phyloP scores from a whole-genome alignment of 2,113 vertebrate species.

The Microcebus lehilahytsara region DNA sequence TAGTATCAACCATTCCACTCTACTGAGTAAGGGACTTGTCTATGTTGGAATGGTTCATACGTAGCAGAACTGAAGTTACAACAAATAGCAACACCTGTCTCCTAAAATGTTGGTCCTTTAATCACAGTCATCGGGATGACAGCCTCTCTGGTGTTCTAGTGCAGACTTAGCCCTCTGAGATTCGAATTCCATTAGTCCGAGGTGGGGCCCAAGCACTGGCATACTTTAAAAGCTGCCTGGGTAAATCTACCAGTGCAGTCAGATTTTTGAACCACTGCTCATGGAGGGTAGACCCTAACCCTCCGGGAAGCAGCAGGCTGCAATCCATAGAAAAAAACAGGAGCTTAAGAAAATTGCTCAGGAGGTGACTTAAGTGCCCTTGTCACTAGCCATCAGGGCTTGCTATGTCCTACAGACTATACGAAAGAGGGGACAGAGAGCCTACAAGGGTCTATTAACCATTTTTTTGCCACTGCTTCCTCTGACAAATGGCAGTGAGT shows the following conservation, averaged over 20 bases:
- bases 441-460: neutral
- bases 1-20: neutral
- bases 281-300: neutral
- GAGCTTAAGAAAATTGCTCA: neutral
- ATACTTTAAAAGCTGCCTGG: neutral
- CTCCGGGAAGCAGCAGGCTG: neutral
- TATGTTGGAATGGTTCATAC: neutral
- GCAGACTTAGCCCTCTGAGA: neutral
- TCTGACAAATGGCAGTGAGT: neutral
- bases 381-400: neutral
- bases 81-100: neutral
- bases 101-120: neutral
- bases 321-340: neutral
- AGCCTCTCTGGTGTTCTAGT: neutral
- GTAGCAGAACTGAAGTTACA: neutral
- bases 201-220: too few relatives aligned
- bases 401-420: neutral
- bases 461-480: neutral
- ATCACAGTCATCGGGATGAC: too few relatives aligned
- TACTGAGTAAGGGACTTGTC: neutral
- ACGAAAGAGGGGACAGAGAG: neutral
- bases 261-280: neutral
- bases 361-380: neutral
- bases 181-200: too few relatives aligned
- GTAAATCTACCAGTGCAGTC: neutral